These are phyloP conservation scores for Xerus rutilus DNA, from an alignment of 2,797 vertebrate genomes.

Conservation along the genomic window DNA sequence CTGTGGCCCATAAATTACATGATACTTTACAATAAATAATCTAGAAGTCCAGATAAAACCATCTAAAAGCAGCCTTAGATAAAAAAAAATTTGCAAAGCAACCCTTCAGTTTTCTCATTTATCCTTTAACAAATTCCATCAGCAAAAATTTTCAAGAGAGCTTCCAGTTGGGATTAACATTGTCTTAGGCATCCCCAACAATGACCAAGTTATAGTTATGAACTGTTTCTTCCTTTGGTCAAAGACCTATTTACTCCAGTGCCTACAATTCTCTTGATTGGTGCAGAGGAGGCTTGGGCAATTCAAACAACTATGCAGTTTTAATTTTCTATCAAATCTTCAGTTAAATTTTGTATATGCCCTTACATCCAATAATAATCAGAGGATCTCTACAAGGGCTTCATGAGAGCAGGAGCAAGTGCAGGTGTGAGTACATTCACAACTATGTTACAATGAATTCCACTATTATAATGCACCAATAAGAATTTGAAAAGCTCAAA, in stretches of 20 bases:
- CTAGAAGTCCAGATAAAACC: background rate
- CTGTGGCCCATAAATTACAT: background rate
- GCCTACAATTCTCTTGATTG: background rate
- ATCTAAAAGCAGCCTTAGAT: background rate
- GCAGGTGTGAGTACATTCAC: background rate
- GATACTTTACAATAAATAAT: constrained; percentile 4
- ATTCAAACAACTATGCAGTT: background rate
- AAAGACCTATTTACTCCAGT: background rate
- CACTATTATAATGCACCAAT: too few species aligned
- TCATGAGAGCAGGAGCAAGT: background rate
- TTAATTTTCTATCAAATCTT: background rate
- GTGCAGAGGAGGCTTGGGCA: background rate
- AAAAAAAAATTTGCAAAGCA: background rate
- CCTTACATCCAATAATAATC: background rate
- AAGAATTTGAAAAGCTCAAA: background rate
- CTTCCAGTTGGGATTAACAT: background rate
- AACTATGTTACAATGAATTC: background rate
- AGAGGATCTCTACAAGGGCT: background rate
- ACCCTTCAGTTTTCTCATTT: background rate
- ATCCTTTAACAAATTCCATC: background rate
- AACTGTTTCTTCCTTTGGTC: background rate
- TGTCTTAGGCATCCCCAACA: background rate
- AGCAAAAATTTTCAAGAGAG: background rate
- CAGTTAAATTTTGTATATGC: background rate
- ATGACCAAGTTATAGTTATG: background rate